Percentiles rank a stretch among this genome's conserved stretches.
Evolutionary conservation across 2,797 vertebrate species (phyloP).

Genomic region (Melanotaenia maccullochi): DNA sequence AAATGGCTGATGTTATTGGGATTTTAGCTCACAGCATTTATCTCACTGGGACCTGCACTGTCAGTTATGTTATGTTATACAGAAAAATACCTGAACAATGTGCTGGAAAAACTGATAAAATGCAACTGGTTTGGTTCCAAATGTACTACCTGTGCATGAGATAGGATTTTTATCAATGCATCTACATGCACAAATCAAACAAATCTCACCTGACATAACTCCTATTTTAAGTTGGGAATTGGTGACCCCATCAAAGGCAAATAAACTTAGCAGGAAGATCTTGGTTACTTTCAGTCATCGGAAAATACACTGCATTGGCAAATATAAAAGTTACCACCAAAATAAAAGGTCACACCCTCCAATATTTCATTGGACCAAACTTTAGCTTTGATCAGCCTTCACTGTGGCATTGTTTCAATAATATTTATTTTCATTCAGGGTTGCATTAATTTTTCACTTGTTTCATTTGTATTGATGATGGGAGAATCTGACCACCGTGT

Average conservation of each 20-base stretch:
- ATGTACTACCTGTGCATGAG: conserved; percentile 24
- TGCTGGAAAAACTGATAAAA: conserved; percentile 41
- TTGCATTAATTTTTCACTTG: no score
- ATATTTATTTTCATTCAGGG: no score
- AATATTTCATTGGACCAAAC: no score
- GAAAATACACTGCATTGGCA: background rate
- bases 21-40: conserved; percentile 36
- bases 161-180: conserved; percentile 38
- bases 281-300: background rate
- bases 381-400: no score
- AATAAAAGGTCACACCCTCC: no score
- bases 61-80: conserved; percentile 34
- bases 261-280: background rate
- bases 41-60: conserved; percentile 32
- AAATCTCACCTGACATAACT: conserved; percentile 24
- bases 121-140: background rate
- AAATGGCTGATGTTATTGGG: conserved; percentile 47
- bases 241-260: background rate
- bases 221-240: conserved; percentile 5
- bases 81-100: conserved; percentile 31
- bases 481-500: no score
- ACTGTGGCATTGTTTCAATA: no score
- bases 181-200: conserved; percentile 26
- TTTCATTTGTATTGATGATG: no score
- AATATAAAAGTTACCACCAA: no score